Conservation (phyloP, 2,113 vertebrate species). For the Oreochromis niloticus region DNA sequence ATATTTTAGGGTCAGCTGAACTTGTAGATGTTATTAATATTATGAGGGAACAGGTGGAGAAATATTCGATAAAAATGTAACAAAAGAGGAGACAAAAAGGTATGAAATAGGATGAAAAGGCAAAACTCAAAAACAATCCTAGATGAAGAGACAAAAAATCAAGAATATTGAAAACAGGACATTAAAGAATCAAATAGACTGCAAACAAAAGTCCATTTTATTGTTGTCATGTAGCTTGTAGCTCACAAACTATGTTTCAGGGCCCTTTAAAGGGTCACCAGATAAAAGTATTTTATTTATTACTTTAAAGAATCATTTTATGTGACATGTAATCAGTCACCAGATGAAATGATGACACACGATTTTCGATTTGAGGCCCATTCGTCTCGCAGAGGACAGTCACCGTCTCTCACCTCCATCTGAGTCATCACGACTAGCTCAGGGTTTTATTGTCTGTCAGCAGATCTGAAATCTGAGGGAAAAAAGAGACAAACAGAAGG, state of each 20-base stretch:
- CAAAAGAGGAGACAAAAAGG: neutral
- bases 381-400: neutral
- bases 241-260: neutral
- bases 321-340: neutral
- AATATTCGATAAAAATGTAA: neutral
- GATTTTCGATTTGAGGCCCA: neutral
- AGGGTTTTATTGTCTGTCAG: neutral
- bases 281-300: neutral
- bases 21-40: neutral
- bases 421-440: neutral
- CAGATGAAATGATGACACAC: neutral
- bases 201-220: neutral
- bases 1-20: neutral
- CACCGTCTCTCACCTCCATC: neutral
- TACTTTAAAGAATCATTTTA: neutral
- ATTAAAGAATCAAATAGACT: neutral
- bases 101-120: neutral
- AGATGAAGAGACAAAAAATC: neutral
- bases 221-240: neutral
- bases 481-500: neutral
- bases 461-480: neutral
- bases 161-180: neutral
- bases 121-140: neutral
- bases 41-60: neutral
- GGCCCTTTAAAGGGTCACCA: neutral